Conservation (phyloP, 2,113 vertebrate species). For the human region GRCh38 chr5:132056001-132056500, state of each 20-base stretch:
- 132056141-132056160: slow-evolving; percentile 20
- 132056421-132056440: neutral
- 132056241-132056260: neutral
- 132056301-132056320: neutral
- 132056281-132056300: neutral
- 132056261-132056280: neutral
- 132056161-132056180: neutral
- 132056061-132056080: neutral
- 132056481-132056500: neutral
- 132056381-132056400: fast-evolving
- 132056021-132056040: neutral
- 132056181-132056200: neutral
- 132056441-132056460: neutral
- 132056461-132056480: neutral
- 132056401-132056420: neutral
- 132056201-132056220: neutral
- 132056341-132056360: neutral
- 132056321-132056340: no score
- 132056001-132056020: neutral
- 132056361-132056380: neutral
- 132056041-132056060: neutral
- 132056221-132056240: neutral
- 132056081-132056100: neutral
- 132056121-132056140: neutral
- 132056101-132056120: neutral